Percentiles rank a stretch among this genome's conserved stretches.
Conservation (phyloP, 2,113 vertebrate species). For the Salvelinus namaycush region DNA sequence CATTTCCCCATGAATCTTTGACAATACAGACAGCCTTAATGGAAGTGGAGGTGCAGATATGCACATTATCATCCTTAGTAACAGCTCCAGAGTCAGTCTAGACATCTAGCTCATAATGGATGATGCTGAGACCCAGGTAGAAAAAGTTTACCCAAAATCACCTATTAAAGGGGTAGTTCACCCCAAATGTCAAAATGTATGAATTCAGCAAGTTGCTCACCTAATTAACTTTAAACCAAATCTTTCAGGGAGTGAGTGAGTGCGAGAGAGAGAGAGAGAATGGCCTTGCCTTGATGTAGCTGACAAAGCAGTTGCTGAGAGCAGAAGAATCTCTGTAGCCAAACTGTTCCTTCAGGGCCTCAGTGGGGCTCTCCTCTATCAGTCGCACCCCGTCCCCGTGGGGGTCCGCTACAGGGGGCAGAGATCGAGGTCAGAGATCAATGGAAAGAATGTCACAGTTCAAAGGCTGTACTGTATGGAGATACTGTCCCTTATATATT, state of each 20-base stretch:
- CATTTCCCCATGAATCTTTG: neutral
- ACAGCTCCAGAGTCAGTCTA: neutral
- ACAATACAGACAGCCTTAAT: neutral
- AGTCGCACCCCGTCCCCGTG: constrained; percentile 70
- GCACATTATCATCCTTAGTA: neutral
- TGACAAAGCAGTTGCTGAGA: constrained; percentile 80
- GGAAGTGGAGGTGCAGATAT: neutral
- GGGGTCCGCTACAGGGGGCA: constrained; percentile 67
- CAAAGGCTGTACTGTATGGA: neutral
- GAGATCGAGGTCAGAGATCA: neutral
- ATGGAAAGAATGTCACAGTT: neutral
- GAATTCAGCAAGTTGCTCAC: neutral
- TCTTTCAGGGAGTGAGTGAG: neutral
- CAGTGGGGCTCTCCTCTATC: constrained; percentile 69
- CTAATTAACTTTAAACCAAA: neutral
- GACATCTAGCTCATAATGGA: neutral
- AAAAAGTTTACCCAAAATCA: neutral
- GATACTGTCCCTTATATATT: neutral
- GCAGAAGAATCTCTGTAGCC: constrained; percentile 63
- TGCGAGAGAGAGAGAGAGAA: neutral
- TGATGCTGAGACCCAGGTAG: neutral
- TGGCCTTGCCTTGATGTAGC: constrained; percentile 84
- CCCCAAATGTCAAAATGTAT: neutral
- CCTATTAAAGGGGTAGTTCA: neutral
- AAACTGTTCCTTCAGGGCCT: constrained; percentile 73